Evolutionary conservation across 1,140 invertebrate species (phyloP), one percentile per base, ranked within the genome.

Genomic region (Tenebrio molitor): DNA sequence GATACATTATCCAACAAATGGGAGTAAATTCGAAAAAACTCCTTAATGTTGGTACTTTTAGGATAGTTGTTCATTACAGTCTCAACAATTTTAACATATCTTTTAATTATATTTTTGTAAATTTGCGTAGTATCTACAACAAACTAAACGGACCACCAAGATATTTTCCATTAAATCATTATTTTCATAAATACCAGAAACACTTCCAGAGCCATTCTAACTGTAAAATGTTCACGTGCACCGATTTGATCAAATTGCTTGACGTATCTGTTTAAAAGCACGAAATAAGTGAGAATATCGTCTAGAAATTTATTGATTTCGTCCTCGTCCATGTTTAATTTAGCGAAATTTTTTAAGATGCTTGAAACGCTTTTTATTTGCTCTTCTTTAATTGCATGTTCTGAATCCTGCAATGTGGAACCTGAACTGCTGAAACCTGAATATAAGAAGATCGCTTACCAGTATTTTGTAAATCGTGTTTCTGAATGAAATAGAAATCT

Each of bases 151-250:
- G 0, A 14, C 1, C 12, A 12, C 14, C 12, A 4, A 29, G 0
- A 14, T 29, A 58, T 14, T 8, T 29, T 29, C 25, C 3, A 29
- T 4, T 29, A 8, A 29, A 29, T 8, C 3, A 29, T 3, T 29
- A n/a, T n/a, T n/a, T n/a, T n/a, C n/a, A 29, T 29, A 29, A 3
- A 29, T 29, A 58, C 50, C 10, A 58, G 23, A 25, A 58, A 58
- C 23, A 58, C 23, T 2, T 29, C 50, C 6, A 58, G 15, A 3
- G 21, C 50, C 12, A 58, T 4, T 33, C 50, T 10, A 14, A 58
- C 23, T 12, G 2, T 14, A 15, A 10, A 29, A 12, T 58, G 50
- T 4, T 58, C 12, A 5, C 3, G 15, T 1, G 23, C 17, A 8
- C 6, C 14, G 12, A 29, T 58, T 29, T 6, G n/a, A 6, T 58